A percentile compares a stretch with the other conserved stretches of the same genome.
Evolutionary conservation across 2,888 invertebrate genomes (phyloP).

Genomic region (Anagyrus pseudococci): DNA sequence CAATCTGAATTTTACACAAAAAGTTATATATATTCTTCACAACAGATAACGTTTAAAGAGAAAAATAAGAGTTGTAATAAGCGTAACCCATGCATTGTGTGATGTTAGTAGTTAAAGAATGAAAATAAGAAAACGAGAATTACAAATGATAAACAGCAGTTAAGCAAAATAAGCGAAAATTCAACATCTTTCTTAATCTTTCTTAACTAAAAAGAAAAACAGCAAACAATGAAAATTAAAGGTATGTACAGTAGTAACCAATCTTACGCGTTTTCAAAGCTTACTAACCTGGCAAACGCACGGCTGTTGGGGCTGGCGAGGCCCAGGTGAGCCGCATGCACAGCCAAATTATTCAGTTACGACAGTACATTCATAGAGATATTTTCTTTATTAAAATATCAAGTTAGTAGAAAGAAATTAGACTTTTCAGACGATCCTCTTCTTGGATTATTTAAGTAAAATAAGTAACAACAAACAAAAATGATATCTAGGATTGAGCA

Average conservation of each 20-base stretch:
- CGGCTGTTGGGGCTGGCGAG: constrained; percentile 62
- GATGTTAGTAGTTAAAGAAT: too few species aligned
- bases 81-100: too few species aligned
- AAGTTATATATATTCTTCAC: too few species aligned
- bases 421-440: too few species aligned
- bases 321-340: constrained; percentile 69
- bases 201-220: background rate
- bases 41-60: too few species aligned
- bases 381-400: constrained; percentile 4
- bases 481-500: background rate
- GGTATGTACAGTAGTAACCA: background rate
- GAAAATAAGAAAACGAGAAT: too few species aligned
- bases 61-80: too few species aligned
- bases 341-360: constrained; percentile 62
- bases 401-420: background rate
- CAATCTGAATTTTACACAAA: too few species aligned
- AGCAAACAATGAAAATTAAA: background rate
- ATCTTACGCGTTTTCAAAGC: constrained; percentile 13
- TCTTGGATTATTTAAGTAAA: too few species aligned
- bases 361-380: constrained; percentile 47
- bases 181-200: too few species aligned
- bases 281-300: constrained; percentile 64
- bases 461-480: background rate
- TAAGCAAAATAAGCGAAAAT: too few species aligned
- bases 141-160: too few species aligned